These are phyloP conservation scores for Callospermophilus lateralis DNA, from an alignment of 2,113 vertebrate genomes.

Conservation along the genomic window DNA sequence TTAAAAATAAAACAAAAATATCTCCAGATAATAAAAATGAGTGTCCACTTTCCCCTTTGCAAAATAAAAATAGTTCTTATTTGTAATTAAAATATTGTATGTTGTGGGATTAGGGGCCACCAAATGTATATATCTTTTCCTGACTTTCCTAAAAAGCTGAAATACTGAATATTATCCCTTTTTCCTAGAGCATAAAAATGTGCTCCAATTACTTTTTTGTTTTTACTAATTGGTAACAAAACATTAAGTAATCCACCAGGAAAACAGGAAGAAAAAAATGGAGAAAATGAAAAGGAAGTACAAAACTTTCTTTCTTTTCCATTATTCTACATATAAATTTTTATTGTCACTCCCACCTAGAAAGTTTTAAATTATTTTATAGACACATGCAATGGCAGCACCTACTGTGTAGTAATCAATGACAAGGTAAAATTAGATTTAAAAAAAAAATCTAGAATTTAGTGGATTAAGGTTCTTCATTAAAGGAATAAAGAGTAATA, in stretches of 20 bases:
- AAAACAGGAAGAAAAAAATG: neutral
- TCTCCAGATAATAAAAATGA: neutral
- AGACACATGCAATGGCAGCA: conserved; percentile 12
- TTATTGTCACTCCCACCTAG: neutral
- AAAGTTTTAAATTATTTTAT: neutral
- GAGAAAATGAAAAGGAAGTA: conserved; percentile 25
- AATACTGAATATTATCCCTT: neutral
- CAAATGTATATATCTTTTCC: neutral
- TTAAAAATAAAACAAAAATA: neutral
- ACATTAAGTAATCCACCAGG: neutral
- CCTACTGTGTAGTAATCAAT: neutral
- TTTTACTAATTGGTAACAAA: neutral
- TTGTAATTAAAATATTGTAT: neutral
- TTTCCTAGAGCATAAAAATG: neutral
- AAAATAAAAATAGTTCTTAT: neutral
- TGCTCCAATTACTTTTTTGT: neutral
- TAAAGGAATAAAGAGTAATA: conserved; percentile 27
- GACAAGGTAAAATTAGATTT: neutral
- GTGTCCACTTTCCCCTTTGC: neutral
- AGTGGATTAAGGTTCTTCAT: conserved; percentile 40
- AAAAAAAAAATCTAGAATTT: conserved; percentile 65
- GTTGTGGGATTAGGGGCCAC: neutral
- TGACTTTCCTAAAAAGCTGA: neutral
- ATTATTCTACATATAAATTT: conserved; percentile 39
- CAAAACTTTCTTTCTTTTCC: neutral